Evolutionary conservation across 2,113 vertebrate species (phyloP).

Genomic region (Campylorhamphus procurvoides): DNA sequence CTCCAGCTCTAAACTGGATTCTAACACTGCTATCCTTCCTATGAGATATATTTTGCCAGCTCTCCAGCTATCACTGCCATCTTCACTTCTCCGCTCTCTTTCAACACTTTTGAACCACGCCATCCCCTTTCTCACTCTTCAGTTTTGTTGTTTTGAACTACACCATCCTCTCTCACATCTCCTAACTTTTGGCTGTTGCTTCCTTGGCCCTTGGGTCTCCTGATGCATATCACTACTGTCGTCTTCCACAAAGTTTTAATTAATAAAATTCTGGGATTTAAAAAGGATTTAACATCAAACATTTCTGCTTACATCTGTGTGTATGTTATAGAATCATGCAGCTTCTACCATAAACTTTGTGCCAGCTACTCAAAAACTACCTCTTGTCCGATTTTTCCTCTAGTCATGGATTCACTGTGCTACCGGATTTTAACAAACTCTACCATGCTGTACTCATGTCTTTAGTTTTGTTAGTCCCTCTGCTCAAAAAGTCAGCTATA

Average conservation of each 20-base stretch:
- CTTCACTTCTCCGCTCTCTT: not conserved
- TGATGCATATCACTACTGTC: not conserved
- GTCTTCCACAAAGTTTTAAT: not conserved
- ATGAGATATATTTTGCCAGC: not conserved
- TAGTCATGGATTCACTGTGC: not conserved
- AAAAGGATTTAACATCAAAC: not conserved
- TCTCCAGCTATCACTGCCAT: not conserved
- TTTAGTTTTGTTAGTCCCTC: not conserved
- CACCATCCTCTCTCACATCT: not conserved
- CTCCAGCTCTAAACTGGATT: not conserved
- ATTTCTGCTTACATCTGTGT: not conserved
- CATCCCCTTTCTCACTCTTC: not conserved
- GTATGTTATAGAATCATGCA: not conserved
- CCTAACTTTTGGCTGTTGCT: not conserved
- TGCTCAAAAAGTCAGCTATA: not conserved
- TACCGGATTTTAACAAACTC: not conserved
- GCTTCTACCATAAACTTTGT: not conserved
- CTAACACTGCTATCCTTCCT: not conserved
- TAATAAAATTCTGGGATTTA: not conserved
- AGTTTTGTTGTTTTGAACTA: not conserved
- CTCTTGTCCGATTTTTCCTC: not conserved
- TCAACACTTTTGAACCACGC: not conserved
- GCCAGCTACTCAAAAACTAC: not conserved
- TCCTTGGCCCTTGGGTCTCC: not conserved
- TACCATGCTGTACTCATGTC: fast-evolving